Conservation (phyloP, 2,797 vertebrate genomes). For the Hippocampus kuda region DNA sequence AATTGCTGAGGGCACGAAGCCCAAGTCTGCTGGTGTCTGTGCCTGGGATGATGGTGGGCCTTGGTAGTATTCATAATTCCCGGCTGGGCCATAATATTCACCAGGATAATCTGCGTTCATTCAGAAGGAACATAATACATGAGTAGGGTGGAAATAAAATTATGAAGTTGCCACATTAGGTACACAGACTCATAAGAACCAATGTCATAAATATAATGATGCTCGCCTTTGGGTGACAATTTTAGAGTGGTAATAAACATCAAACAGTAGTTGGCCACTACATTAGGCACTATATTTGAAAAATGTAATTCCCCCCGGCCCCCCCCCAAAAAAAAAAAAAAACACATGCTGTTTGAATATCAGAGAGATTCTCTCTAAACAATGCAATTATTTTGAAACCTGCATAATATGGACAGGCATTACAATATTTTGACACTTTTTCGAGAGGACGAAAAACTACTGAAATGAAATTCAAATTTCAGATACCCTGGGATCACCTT, state of each 20-base stretch:
- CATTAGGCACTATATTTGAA: background rate
- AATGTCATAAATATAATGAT: background rate
- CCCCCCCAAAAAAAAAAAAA: no score
- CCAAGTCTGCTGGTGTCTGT: constrained; percentile 87
- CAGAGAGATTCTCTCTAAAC: background rate
- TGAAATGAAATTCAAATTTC: no score
- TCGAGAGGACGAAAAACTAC: no score
- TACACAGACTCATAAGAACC: background rate
- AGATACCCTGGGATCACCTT: no score
- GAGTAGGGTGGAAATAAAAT: background rate
- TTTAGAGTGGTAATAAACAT: background rate
- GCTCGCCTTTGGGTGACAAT: background rate
- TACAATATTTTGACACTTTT: background rate
- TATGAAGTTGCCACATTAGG: background rate
- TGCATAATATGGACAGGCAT: background rate
- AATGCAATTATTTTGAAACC: background rate
- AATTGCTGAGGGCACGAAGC: constrained; percentile 82
- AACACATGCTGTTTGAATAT: no score
- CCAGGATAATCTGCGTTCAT: constrained; percentile 78
- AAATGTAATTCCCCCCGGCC: no score
- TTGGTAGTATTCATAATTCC: constrained; percentile 92
- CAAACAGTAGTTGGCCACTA: background rate
- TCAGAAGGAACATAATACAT: background rate
- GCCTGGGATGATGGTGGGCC: constrained; percentile 85
- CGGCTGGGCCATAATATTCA: constrained; percentile 85